Evolutionary conservation across 2,113 vertebrate genomes (phyloP).

Genomic region (Petrocephalus microphthalmus): DNA sequence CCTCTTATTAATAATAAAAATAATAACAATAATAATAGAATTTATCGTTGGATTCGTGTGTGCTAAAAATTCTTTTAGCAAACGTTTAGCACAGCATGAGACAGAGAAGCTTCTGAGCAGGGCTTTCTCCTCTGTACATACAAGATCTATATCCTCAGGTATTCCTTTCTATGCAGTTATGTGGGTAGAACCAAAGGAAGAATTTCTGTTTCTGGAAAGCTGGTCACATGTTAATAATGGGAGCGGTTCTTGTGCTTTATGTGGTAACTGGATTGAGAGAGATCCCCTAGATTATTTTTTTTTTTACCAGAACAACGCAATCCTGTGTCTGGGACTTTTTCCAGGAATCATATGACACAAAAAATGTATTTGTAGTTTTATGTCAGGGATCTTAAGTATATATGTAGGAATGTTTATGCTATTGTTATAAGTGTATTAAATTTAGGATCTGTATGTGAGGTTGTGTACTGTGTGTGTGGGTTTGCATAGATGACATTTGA

Average conservation of each 20-base stretch:
- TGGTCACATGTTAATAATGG: not conserved
- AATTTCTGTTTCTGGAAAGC: not conserved
- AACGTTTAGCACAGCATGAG: not conserved
- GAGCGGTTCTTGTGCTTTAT: not conserved
- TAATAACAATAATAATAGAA: not conserved
- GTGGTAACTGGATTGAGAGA: not conserved
- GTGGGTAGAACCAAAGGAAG: not conserved
- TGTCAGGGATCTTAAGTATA: not conserved
- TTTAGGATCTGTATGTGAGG: not conserved
- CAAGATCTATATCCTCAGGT: not conserved
- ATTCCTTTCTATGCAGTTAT: not conserved
- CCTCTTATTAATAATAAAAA: not conserved
- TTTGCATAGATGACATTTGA: no score
- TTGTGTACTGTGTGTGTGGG: not conserved
- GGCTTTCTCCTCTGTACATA: not conserved
- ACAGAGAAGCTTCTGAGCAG: not conserved
- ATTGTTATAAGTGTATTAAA: not conserved
- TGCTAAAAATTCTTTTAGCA: not conserved
- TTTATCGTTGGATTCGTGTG: not conserved
- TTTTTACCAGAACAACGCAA: not conserved
- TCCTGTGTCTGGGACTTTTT: not conserved
- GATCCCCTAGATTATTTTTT: not conserved
- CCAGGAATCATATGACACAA: not conserved
- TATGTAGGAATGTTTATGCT: not conserved
- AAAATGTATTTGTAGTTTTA: not conserved